Percentiles rank a stretch among this genome's conserved stretches.
Conservation (phyloP, 2,888 invertebrate genomes). For the Tiphia femorata region DNA sequence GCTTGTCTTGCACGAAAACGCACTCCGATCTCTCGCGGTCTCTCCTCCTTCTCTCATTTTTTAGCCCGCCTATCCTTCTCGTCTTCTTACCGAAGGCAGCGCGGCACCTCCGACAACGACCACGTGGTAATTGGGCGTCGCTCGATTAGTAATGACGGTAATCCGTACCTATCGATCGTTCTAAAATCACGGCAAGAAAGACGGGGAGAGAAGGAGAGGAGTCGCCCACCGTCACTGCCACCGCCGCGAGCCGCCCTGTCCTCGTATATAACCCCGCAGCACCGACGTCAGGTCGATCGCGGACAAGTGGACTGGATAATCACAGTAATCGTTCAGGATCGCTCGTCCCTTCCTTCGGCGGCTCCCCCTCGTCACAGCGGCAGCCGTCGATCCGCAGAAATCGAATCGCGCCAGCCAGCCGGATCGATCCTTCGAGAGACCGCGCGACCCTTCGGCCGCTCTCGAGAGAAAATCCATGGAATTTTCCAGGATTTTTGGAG, state of each 20-base stretch:
- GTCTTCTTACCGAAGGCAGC: background rate
- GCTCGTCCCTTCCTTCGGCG: too few relatives aligned
- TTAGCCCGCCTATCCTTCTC: background rate
- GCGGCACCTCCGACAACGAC: background rate
- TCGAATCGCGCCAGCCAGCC: slow-evolving; percentile 1
- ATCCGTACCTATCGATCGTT: slow-evolving; percentile 10
- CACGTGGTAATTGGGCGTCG: background rate
- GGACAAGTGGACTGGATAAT: slow-evolving; percentile 26
- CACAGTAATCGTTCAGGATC: slow-evolving; percentile 22
- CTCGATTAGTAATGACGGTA: slow-evolving; percentile 27
- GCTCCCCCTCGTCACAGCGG: background rate
- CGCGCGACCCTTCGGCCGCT: too few relatives aligned
- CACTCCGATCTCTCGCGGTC: too few relatives aligned
- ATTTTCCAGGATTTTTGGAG: too few relatives aligned
- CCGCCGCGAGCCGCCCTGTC: too few relatives aligned
- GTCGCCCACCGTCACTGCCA: too few relatives aligned
- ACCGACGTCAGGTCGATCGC: slow-evolving; percentile 17
- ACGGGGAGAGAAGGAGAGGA: too few relatives aligned
- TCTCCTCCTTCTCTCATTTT: background rate
- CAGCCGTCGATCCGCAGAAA: background rate
- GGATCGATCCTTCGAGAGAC: slow-evolving; percentile 17
- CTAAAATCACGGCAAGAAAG: slow-evolving; percentile 10
- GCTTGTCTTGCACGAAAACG: too few relatives aligned
- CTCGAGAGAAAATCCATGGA: too few relatives aligned
- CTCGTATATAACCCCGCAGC: too few relatives aligned